These are phyloP conservation scores for Mantis religiosa DNA, from an alignment of 2,888 invertebrate genomes.

Conservation along the genomic window DNA sequence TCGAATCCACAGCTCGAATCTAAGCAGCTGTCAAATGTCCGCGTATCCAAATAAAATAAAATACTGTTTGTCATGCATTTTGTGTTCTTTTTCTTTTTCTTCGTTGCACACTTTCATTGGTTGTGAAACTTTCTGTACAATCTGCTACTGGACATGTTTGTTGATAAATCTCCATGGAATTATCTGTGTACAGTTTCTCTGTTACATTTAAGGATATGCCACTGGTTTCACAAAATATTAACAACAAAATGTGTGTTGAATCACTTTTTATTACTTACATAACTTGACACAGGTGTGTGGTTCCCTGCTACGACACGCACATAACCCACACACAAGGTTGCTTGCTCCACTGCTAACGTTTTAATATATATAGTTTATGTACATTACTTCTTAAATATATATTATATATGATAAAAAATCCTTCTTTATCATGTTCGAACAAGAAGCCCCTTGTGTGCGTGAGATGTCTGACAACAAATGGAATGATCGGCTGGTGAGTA, in stretches of 20 bases:
- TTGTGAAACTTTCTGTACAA: too few relatives aligned
- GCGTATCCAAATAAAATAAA: too few relatives aligned
- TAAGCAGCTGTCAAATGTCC: too few relatives aligned
- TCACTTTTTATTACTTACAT: neutral
- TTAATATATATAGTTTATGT: slow-evolving; percentile 10
- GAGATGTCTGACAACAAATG: neutral
- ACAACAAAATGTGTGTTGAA: neutral
- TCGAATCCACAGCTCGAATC: too few relatives aligned
- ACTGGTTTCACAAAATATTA: neutral
- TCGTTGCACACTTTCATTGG: too few relatives aligned
- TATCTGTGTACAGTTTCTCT: too few relatives aligned
- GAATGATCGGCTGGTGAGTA: neutral
- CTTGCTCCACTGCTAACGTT: neutral
- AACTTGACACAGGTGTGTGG: neutral
- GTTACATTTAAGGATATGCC: too few relatives aligned
- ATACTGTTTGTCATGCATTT: too few relatives aligned
- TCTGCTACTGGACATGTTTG: too few relatives aligned
- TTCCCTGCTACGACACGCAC: neutral
- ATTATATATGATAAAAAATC: neutral
- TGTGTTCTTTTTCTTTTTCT: too few relatives aligned
- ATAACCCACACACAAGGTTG: neutral
- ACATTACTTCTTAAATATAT: neutral
- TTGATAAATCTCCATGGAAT: too few relatives aligned
- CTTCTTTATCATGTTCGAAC: neutral
- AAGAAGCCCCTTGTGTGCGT: slow-evolving; percentile 1